Evolutionary conservation across 2,113 vertebrate genomes (phyloP), one percentile per base, ranked within the genome.

Genomic region (Centropus bengalensis): DNA sequence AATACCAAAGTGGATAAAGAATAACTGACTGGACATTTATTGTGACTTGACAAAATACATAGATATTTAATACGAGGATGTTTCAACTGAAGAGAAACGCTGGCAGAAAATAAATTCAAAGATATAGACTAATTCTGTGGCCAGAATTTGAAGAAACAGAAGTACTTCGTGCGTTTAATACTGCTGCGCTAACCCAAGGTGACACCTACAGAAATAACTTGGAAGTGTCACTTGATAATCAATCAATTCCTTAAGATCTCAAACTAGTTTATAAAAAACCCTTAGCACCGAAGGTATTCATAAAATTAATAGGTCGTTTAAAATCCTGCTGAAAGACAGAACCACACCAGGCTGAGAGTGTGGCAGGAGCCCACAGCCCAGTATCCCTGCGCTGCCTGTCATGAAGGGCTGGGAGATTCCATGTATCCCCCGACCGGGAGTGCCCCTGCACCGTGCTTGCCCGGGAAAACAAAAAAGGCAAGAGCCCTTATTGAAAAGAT

Each of bases 401-500:
- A 85, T 47, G 26, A 30, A 70, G 24, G 4, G 2, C 22, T 10
- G 8, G 1, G 86, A 38, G 20, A 89, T 68, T 44, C 33, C 30
- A 20, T 6, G 3, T 16, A 27, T 96, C 47, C 74, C 91, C 42
- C 77, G 3, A 49, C 20, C 23, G 56, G 52, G 86, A 94, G 93
- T 36, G 93, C 78, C 95, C 91, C 94, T 4, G 15, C 40, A 6
- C 97, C 7, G 19, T 12, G 16, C 78, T 91, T 51, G 10, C 95
- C 71, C 21, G 3, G 73, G 64, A 33, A 91, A 94, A 83, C n/a
- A 64, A 21, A 84, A 89, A 94, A 78, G 84, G 60, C 91, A 90
- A 87, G 42, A 88, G 60, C 77, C 92, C 97, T 98, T 98, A 98
- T 98, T 98, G 98, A 98, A 98, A 98, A 97, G 97, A 98, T 98